phyloP scores from a whole-genome alignment of 2,113 vertebrate species.

The Dendropsophus ebraccatus region DNA sequence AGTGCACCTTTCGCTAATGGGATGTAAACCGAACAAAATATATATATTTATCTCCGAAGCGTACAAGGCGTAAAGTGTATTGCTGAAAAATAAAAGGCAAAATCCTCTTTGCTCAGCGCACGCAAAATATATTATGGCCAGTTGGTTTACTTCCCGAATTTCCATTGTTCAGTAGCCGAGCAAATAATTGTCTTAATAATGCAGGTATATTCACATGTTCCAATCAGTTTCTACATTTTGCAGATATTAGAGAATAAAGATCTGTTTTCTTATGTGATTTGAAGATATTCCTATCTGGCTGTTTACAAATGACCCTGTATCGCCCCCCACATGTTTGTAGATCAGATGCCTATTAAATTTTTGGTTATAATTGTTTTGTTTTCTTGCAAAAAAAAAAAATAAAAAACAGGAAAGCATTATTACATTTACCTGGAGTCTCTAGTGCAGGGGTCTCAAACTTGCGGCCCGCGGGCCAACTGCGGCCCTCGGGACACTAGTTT shows the following conservation, averaged over 20 bases:
- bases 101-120: not conserved
- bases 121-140: not conserved
- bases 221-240: conserved; percentile 18
- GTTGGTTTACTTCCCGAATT: not conserved
- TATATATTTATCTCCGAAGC: no score
- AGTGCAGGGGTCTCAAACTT: no score
- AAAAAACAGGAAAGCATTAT: no score
- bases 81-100: not conserved
- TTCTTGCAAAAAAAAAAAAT: not conserved
- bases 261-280: not conserved
- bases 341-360: conserved; percentile 20
- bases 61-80: not conserved
- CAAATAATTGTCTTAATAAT: conserved; percentile 9
- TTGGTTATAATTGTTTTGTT: conserved; percentile 7
- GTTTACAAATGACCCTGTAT: conserved; percentile 6
- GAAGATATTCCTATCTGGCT: not conserved
- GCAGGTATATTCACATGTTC: conserved; percentile 13
- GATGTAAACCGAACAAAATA: conserved; percentile 67
- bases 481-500: no score
- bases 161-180: not conserved
- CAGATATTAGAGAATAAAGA: not conserved
- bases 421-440: no score
- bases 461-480: no score
- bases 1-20: conserved; percentile 86
- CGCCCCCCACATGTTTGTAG: conserved; percentile 13